Base-by-base conservation (phyloP, 1,140 invertebrate species). In the Chironomus striatipennis region DNA sequence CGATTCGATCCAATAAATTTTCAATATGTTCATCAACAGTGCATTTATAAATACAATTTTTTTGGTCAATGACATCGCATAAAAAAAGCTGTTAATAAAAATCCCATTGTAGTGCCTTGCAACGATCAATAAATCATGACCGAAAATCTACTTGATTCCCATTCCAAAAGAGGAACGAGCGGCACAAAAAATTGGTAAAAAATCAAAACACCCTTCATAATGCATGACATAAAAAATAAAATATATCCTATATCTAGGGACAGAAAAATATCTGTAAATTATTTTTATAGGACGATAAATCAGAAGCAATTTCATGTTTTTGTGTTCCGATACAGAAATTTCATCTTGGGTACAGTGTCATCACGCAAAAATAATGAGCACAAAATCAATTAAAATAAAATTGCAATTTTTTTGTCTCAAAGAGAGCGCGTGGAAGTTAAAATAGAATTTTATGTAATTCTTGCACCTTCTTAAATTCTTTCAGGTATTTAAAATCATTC, bases 81-180 rank as follows among this genome's bases (percentile, higher is more conserved):
- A 57, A 57, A 57, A 57, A 57, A 57, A 57, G 47, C 47, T 57
- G 47, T 57, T 57, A 57, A 57, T 57, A 57, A 57, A 57, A 57
- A 57, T 57, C 47, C 12, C 47, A 57, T 57, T 57, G 12, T 57
- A 57, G 47, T n/a, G 47, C 47, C n/a, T 57, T 4, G 47, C n/a
- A 57, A 57, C 8, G n/a, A 57, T n/a, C 47, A n/a, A 57, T 57
- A 57, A 57, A 57, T 57, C 47, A 57, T 57, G 47, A 57, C 47
- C 47, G 47, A 57, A 47, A 57, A 57, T 57, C 47, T 57, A 57
- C 47, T 57, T 57, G 47, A 57, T 57, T 57, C 47, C 47, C n/a
- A 57, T 12, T 34, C 24, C 24, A 34, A 34, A 34, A 34, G 24
- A 34, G 12, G 47, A 57, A 15, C n/a, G 47, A 57, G 12, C 47